Evolutionary conservation across 1,140 invertebrate species (phyloP), one percentile per base, ranked within the genome.

Genomic region (Elysia chlorotica): DNA sequence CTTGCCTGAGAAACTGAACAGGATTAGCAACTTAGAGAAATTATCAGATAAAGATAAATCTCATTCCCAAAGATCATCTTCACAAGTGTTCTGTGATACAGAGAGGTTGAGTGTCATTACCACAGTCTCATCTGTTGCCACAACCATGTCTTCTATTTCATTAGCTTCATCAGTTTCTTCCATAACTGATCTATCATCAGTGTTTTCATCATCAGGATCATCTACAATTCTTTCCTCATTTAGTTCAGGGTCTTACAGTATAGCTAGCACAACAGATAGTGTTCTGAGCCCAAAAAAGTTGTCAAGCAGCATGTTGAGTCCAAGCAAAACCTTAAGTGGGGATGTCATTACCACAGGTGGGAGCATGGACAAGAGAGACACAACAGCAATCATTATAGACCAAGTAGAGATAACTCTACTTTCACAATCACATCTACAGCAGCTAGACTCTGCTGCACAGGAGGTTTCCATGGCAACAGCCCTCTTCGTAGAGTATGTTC

Each of bases 351-450:
- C 33, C 33, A 57, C 33, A 25, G n/a, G 41, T 1, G 17, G 2
- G 2, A 53, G 21, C 6, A n/a, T 28, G 5, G n/a, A 21, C 25
- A 68, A 2, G 14, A 14, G n/a, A 4, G 21, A 14, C 10, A 48
- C 25, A 3, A n/a, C 59, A 25, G 53, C 30, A 36, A 37, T 17
- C 31, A 35, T 30, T 6, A 65, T 57, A 3, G 76, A 79, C 17
- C 65, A 68, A 0, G 67, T 76, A 33, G 77, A 79, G 37, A 37
- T 75, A 37, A 79, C 78, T 0, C 73, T 79, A 28, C 74, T 83
- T 56, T 78, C 79, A 3, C 76, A 81, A 17, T 73, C 76, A 23
- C 82, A 83, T 56, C 68, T 72, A n/a, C 78, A 82, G 53, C 75
- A 79, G 37, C 48, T 83, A n/a, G 79, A 82, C 30, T 71, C 67